A percentile compares a stretch with the other conserved stretches of the same genome.
phyloP scores from a whole-genome alignment of 1,140 invertebrate genomes.

The Eulimnadia texana region DNA sequence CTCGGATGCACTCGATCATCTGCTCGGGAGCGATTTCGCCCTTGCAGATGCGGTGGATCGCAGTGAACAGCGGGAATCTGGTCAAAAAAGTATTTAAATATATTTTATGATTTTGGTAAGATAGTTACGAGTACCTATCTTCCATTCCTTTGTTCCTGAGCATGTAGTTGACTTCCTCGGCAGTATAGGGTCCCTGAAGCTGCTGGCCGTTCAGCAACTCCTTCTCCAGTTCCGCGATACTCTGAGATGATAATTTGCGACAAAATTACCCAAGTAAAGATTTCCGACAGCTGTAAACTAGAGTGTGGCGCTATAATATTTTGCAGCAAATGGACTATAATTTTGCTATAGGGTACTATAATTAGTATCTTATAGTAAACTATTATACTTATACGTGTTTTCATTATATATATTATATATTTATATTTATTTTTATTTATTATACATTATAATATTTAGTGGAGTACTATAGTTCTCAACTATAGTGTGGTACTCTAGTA shows the following conservation, averaged over 20 bases:
- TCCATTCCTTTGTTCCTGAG: conserved; percentile 71
- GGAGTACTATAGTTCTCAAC: too few species aligned
- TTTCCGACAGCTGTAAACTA: too few species aligned
- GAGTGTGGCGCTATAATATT: neutral
- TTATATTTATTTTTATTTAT: too few species aligned
- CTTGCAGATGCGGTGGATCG: conserved; percentile 81
- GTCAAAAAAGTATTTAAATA: conserved; percentile 20
- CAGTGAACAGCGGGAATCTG: conserved; percentile 90
- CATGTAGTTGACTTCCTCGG: conserved; percentile 90
- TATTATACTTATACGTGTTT: too few species aligned
- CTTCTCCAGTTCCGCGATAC: conserved; percentile 75
- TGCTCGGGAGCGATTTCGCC: conserved; percentile 59
- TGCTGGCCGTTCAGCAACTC: conserved; percentile 98
- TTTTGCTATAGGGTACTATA: too few species aligned
- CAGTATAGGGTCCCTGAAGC: conserved; percentile 92
- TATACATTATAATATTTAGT: too few species aligned
- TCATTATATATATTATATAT: too few species aligned
- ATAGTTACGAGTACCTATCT: conserved; percentile 45
- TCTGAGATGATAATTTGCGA: conserved; percentile 36
- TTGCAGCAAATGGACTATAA: too few species aligned
- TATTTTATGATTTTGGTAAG: neutral
- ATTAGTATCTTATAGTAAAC: too few species aligned
- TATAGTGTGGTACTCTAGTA: too few species aligned
- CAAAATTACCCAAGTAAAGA: conserved; percentile 3
- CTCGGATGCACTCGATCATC: conserved; percentile 80